Conservation (phyloP, 2,113 vertebrate genomes). For the Corvus cornix region DNA sequence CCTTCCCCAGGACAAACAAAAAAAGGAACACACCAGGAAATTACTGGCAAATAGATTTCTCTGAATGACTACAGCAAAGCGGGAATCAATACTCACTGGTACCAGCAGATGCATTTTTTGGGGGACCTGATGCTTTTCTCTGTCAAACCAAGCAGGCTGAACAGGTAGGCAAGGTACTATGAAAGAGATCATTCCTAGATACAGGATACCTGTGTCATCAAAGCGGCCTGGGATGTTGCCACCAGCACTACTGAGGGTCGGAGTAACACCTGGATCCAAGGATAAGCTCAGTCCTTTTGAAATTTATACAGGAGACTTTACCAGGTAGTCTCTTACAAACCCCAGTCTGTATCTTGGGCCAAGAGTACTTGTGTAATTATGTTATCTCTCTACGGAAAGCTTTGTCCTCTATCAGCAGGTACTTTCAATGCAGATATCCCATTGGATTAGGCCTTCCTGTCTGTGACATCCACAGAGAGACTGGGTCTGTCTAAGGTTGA, state of each 20-base stretch:
- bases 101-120: neutral
- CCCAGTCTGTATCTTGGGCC: neutral
- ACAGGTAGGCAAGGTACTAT: neutral
- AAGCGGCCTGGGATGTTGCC: neutral
- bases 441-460: neutral
- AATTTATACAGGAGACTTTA: neutral
- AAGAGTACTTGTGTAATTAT: neutral
- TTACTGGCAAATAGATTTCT: neutral
- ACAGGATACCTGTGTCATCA: neutral
- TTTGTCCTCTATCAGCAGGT: neutral
- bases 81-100: neutral
- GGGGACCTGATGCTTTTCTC: neutral
- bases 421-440: neutral
- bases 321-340: neutral
- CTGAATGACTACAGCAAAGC: too few species aligned
- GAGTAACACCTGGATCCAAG: neutral
- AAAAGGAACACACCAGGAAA: neutral
- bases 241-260: neutral
- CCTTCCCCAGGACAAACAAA: too few species aligned
- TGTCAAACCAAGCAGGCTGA: neutral
- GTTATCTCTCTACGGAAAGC: neutral
- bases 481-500: too few species aligned
- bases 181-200: neutral
- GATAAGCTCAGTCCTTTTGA: neutral
- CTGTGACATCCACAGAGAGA: neutral